phyloP scores from a whole-genome alignment of 2,113 vertebrate genomes.

The Lepisosteus osseus region DNA sequence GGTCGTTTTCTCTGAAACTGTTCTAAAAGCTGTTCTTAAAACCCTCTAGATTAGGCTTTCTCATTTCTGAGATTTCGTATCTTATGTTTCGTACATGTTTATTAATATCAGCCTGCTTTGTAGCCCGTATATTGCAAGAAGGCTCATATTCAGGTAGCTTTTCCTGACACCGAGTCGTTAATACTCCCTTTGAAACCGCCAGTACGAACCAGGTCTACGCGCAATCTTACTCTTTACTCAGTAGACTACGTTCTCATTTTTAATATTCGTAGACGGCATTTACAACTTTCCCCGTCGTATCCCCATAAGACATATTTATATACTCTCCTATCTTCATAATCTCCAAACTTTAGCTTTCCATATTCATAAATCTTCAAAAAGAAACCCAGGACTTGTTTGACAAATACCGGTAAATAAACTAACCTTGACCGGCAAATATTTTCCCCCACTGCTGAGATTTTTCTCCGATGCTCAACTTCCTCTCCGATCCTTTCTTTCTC shows the following conservation, averaged over 20 bases:
- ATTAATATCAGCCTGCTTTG: too few species aligned
- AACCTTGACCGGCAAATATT: slow-evolving; percentile 38
- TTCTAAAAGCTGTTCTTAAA: neutral
- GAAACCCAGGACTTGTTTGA: slow-evolving; percentile 17
- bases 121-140: too few species aligned
- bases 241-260: too few species aligned
- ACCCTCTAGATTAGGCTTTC: too few species aligned
- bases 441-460: slow-evolving; percentile 43
- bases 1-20: neutral
- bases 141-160: too few species aligned
- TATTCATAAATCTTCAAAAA: neutral
- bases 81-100: too few species aligned
- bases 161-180: too few species aligned
- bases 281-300: neutral
- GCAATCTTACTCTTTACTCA: too few species aligned
- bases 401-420: slow-evolving; percentile 28
- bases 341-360: neutral
- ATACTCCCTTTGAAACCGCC: too few species aligned
- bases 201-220: too few species aligned
- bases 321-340: neutral
- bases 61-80: too few species aligned
- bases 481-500: slow-evolving; percentile 24
- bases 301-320: neutral
- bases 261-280: too few species aligned
- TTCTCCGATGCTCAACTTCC: slow-evolving; percentile 33